Percentiles rank a stretch among this genome's conserved stretches.
Conservation (phyloP, 1,140 invertebrate genomes). For the Probaryconus sp. region DNA sequence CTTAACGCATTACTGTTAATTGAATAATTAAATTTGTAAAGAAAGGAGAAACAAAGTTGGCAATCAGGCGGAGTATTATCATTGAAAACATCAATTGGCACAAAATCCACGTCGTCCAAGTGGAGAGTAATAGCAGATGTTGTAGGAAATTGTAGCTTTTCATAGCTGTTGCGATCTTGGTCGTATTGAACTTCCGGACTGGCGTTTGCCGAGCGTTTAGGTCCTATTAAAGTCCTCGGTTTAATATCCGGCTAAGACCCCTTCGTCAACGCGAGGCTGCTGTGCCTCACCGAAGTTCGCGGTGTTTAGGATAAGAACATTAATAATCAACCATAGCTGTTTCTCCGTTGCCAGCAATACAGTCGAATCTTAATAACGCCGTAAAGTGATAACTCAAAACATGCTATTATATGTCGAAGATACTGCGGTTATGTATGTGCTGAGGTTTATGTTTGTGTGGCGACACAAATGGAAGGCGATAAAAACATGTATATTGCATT, state of each 20-base stretch:
- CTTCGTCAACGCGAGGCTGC: slow-evolving; percentile 12
- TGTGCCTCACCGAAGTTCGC: slow-evolving; percentile 18
- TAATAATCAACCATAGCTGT: slow-evolving; percentile 20
- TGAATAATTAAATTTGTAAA: too few species aligned
- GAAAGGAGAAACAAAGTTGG: too few species aligned
- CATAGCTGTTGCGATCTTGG: slow-evolving; percentile 27
- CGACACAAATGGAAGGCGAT: too few species aligned
- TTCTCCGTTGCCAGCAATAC: background rate
- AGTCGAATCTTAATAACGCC: slow-evolving; percentile 1
- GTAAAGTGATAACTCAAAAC: slow-evolving; percentile 2
- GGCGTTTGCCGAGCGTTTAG: slow-evolving; percentile 14
- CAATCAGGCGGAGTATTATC: too few species aligned
- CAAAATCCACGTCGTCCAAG: slow-evolving; percentile 3
- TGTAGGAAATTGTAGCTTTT: slow-evolving; percentile 33
- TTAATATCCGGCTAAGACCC: slow-evolving; percentile 53
- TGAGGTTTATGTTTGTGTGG: too few species aligned
- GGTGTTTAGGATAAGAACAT: slow-evolving; percentile 25
- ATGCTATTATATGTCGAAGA: background rate
- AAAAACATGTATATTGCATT: too few species aligned
- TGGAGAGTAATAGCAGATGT: slow-evolving; percentile 22
- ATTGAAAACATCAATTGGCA: background rate
- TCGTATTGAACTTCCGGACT: slow-evolving; percentile 40
- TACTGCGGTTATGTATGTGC: too few species aligned
- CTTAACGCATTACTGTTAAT: too few species aligned
- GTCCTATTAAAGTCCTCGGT: slow-evolving; percentile 42